Evolutionary conservation across 2,797 vertebrate genomes (phyloP).

Genomic region (Eutrigla gurnardus): DNA sequence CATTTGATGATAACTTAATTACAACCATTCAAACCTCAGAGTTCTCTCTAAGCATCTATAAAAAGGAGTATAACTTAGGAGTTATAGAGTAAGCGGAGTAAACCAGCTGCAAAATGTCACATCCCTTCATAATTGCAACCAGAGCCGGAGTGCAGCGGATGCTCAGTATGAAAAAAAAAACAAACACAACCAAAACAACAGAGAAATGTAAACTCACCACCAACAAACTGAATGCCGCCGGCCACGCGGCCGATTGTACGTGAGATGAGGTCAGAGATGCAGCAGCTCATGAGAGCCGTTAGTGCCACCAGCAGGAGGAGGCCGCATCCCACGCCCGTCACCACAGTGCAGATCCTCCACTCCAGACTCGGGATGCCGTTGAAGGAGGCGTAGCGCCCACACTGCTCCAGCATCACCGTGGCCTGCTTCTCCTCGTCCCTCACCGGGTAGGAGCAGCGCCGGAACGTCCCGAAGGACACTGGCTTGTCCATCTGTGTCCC

Average conservation of each 20-base stretch:
- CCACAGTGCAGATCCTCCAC: conserved; percentile 96
- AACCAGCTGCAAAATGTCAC: background rate
- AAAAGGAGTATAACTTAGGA: too few species aligned
- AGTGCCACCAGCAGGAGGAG: conserved; percentile 96
- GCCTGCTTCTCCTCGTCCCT: conserved; percentile 91
- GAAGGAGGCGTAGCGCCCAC: conserved; percentile 96
- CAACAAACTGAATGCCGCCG: conserved; percentile 96
- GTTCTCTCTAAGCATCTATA: conserved; percentile 3
- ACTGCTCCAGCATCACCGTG: conserved; percentile 97
- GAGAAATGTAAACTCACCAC: conserved; percentile 87
- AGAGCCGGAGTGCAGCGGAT: background rate
- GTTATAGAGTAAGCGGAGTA: too few species aligned
- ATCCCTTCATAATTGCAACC: background rate
- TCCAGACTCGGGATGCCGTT: conserved; percentile 94
- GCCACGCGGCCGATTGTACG: conserved; percentile 95
- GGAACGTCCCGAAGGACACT: conserved; percentile 96
- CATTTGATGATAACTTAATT: conserved; percentile 36
- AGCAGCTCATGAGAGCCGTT: conserved; percentile 96
- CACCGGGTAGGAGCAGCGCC: conserved; percentile 95
- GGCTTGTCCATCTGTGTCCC: conserved; percentile 94
- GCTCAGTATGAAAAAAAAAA: background rate
- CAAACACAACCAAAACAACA: conserved; percentile 10
- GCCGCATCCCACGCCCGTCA: conserved; percentile 95
- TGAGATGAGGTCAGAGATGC: conserved; percentile 96
- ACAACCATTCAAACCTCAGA: conserved; percentile 11